Base-by-base conservation (phyloP, 2,113 vertebrate species). In the Ptyas mucosa region DNA sequence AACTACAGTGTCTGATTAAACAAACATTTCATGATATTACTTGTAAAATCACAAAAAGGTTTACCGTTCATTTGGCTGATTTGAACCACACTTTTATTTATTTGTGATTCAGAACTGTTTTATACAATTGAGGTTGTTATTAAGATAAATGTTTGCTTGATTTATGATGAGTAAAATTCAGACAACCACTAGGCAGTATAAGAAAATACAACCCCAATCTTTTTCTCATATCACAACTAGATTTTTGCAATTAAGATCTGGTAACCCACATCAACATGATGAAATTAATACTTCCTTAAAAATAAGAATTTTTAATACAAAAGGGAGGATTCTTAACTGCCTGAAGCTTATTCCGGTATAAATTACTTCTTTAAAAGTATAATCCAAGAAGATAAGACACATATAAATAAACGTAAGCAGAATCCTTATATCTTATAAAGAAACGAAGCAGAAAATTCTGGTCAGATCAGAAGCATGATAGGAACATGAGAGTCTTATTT, bases 1-100 rank as follows among this genome's bases (percentile, higher is more conserved):
- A 97, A 97, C 95, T 95, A 94, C 90, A 97, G 97, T 97, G 97
- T 97, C 92, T 96, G 96, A 97, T 97, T 97, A 97, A 97, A 96
- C 95, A 95, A 98, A 98, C 96, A 94, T 96, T 97, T 97, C 94
- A 85, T 94, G 96, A 90, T 94, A 97, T 97, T 97, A 96, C 96
- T 96, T 97, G 92, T 85, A 96, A 97, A 97, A 95, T 96, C 96
- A 97, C 95, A 93, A 95, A 92, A 34, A 64, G 92, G 26, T 90
- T 46, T 69, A 51, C 1, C 91, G 88, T 95, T 95, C 87, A 51
- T 39, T 95, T 89, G 54, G 20, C 9, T 14, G 90, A 81, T 95
- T 96, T 97, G 91, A 75, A 95, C 95, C 90, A 95, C 91, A 95
- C 92, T 96, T 96, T 95, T 95, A 96, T 96, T 95, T 43, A 81